These are phyloP conservation scores for Trochalopteron elliotii DNA, from an alignment of 2,113 vertebrate species.

Conservation along the genomic window DNA sequence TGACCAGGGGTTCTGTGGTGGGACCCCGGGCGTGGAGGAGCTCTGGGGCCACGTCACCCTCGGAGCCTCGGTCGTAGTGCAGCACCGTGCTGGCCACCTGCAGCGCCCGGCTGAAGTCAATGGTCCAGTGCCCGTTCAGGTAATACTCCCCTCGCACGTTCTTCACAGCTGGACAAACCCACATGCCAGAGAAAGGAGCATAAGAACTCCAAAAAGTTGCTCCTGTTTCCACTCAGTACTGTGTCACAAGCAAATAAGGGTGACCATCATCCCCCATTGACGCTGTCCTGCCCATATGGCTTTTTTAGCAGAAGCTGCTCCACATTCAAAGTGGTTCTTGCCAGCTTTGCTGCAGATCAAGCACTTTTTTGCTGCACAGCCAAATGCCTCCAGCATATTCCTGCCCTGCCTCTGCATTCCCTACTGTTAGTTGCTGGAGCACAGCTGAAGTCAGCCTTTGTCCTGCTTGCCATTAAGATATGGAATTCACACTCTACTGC, in stretches of 20 bases:
- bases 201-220: background rate
- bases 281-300: background rate
- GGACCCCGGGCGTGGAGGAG: slow-evolving; percentile 86
- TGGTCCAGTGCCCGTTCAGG: slow-evolving; percentile 94
- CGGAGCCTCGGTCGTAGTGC: slow-evolving; percentile 86
- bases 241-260: background rate
- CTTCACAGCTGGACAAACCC: slow-evolving; percentile 83
- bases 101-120: slow-evolving; percentile 80
- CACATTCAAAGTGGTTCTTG: background rate
- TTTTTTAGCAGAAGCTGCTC: background rate
- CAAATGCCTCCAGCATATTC: background rate
- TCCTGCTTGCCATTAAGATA: background rate
- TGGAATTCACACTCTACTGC: background rate
- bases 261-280: background rate
- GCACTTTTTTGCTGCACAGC: background rate
- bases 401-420: background rate
- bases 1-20: slow-evolving; percentile 89
- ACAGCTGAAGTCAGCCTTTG: background rate
- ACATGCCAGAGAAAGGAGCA: background rate
- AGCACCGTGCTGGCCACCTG: slow-evolving; percentile 83
- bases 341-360: background rate
- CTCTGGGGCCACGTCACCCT: slow-evolving; percentile 86
- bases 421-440: background rate
- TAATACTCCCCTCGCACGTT: slow-evolving; percentile 89
- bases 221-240: background rate